Base-by-base conservation (phyloP, 1,140 invertebrate species). In the Dreissena rostriformis region DNA sequence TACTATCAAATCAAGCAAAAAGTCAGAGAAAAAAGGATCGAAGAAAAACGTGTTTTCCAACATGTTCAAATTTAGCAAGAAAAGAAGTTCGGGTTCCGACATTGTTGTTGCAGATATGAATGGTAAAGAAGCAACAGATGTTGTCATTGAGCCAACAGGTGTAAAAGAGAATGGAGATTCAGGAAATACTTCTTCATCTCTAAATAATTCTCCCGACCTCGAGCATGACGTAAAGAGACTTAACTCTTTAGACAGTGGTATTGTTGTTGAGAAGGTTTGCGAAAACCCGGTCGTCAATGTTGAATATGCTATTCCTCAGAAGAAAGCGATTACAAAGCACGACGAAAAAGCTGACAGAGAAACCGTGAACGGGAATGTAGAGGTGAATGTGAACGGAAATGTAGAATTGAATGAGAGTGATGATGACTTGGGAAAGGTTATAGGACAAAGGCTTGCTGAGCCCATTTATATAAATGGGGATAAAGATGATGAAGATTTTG, bases 11-110 rank as follows among this genome's bases (percentile, higher is more conserved):
- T 6, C 17, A 24, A 39, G 39, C 39, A 39, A 11, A 61, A 61
- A 61, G 22, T 61, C 22, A 29, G 72, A 66, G 39, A 75, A 61
- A 52, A 82, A 74, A 15, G 29, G 71, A 53, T 10, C 53, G 11
- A 73, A 72, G 28, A 49, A 22, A 26, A 73, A 39, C 53, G 28
- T 57, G 17, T 49, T 82, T 29, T 28, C 57, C 10, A 82, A 75
- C 57, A 82, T 82, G 80, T 82, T 82, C 49, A 82, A 82, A 68
- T 82, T 82, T 68, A 82, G 80, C 28, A 74, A 66, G 53, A 82
- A 63, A 61, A 82, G 75, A 68, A 57, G 57, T 26, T 65, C 28
- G n/a, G 17, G 57, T 14, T 55, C 63, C 24, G 19, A 24, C 17
- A 49, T 72, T 26, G 55, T 73, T 19, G 28, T 49, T 57, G 67